Evolutionary conservation across 2,888 invertebrate species (phyloP).

Genomic region (Cephalotes varians): DNA sequence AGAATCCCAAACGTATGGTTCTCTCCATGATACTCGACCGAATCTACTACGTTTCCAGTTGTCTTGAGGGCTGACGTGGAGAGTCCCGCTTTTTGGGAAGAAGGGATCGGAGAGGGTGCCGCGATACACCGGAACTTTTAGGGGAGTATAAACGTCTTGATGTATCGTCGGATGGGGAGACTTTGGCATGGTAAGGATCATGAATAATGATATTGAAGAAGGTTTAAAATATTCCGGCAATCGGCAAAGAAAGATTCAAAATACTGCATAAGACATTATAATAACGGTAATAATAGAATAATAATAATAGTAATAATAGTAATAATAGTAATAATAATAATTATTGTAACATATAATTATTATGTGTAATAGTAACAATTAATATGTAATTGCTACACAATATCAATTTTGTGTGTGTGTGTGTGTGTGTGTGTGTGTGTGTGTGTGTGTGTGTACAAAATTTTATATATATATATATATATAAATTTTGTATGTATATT

Average conservation of each 20-base stretch:
- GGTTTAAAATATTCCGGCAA: neutral
- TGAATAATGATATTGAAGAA: constrained; percentile 65
- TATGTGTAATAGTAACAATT: neutral
- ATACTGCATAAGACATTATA: neutral
- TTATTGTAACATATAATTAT: neutral
- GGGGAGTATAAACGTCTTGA: constrained; percentile 69
- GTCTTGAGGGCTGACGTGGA: constrained; percentile 70
- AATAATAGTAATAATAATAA: neutral
- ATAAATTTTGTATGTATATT: neutral
- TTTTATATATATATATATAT: no score
- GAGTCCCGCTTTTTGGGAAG: constrained; percentile 22
- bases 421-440: no score
- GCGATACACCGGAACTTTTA: constrained; percentile 40
- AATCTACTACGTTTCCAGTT: constrained; percentile 70
- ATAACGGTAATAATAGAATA: neutral
- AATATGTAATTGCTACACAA: neutral
- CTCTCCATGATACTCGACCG: constrained; percentile 63
- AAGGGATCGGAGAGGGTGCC: constrained; percentile 15
- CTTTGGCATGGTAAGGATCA: constrained; percentile 61
- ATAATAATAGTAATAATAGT: no score
- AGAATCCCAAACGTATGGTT: constrained; percentile 62
- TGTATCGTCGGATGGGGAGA: constrained; percentile 64
- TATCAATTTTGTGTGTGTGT: no score
- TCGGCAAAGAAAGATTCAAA: neutral
- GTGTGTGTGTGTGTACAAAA: no score